A percentile compares a stretch with the other conserved stretches of the same genome.
Evolutionary conservation across 2,888 invertebrate genomes (phyloP).

Genomic region (Tetranychus piercei): DNA sequence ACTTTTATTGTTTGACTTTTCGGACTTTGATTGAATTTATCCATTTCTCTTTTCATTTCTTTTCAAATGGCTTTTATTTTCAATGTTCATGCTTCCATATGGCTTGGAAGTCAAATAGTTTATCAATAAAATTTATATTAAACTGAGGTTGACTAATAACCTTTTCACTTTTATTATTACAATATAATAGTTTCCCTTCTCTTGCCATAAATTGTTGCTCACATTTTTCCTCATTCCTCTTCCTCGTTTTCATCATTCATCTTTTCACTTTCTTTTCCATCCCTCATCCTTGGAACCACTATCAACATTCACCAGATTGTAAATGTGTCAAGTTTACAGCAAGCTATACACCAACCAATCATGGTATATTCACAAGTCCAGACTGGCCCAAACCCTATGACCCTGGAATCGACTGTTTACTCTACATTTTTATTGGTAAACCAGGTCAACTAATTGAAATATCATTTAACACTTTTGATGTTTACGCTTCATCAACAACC

Average conservation of each 20-base stretch:
- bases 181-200: too few relatives aligned
- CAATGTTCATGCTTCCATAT: too few relatives aligned
- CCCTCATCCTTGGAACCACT: not conserved
- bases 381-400: conserved; percentile 61
- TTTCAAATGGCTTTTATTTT: too few relatives aligned
- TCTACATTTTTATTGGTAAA: conserved; percentile 62
- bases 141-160: too few relatives aligned
- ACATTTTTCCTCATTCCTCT: too few relatives aligned
- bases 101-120: too few relatives aligned
- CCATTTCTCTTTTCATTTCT: too few relatives aligned
- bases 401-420: conserved; percentile 53
- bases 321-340: conserved; percentile 62
- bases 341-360: conserved; percentile 50
- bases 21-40: too few relatives aligned
- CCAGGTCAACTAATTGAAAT: conserved; percentile 62
- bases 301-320: conserved; percentile 35
- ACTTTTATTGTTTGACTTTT: too few relatives aligned
- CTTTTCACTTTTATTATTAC: too few relatives aligned
- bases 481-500: conserved; percentile 38
- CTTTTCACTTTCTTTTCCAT: not conserved
- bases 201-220: too few relatives aligned
- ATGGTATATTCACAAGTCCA: conserved; percentile 62
- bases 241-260: not conserved
- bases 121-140: too few relatives aligned
- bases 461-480: conserved; percentile 57